Evolutionary conservation across 30 jellyfish, hydroid and myxozoan genomes (phyloP).

Genomic region (Clytia hemisphaerica): DNA sequence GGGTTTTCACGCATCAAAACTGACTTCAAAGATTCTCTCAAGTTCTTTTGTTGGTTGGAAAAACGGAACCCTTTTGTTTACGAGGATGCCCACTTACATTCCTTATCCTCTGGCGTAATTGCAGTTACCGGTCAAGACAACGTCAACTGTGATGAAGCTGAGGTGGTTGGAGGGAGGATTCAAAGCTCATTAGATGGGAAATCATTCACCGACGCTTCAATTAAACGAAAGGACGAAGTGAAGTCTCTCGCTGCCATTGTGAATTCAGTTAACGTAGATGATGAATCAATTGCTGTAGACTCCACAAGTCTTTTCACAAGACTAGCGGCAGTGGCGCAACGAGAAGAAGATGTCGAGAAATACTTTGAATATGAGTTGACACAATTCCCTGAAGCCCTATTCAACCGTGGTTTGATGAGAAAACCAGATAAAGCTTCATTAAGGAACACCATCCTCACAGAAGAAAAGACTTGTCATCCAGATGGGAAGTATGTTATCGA

Average conservation of each 20-base stretch:
- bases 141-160: slow-evolving; percentile 51
- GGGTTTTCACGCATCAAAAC: slow-evolving; percentile 17
- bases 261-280: slow-evolving; percentile 22
- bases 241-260: slow-evolving; percentile 4
- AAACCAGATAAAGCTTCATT: slow-evolving; percentile 36
- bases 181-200: slow-evolving; percentile 29
- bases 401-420: slow-evolving; percentile 33
- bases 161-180: slow-evolving; percentile 28
- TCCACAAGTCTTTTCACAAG: slow-evolving; percentile 39
- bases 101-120: too few species aligned
- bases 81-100: slow-evolving; percentile 19
- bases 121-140: too few species aligned
- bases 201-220: slow-evolving; percentile 26
- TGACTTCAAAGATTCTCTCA: slow-evolving; percentile 25
- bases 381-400: slow-evolving; percentile 12
- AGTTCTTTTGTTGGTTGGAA: slow-evolving; percentile 37
- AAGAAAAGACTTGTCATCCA: neutral
- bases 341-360: slow-evolving; percentile 28
- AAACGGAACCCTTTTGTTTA: too few species aligned
- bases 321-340: slow-evolving; percentile 31
- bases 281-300: slow-evolving; percentile 14
- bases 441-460: neutral
- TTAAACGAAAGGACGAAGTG: slow-evolving; percentile 20
- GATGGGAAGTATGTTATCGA: slow-evolving; percentile 14
- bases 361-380: slow-evolving; percentile 46